phyloP scores from a whole-genome alignment of 2,113 vertebrate genomes.

The mouse (Mus musculus) region GRCm39 chr11:111393501-111394000 shows the following conservation, averaged over 20 bases:
- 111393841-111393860: slow-evolving; percentile 58
- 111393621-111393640: slow-evolving; percentile 39
- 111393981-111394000: slow-evolving; percentile 58
- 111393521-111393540: not conserved
- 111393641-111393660: not conserved
- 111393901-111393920: slow-evolving; percentile 56
- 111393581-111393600: slow-evolving; percentile 4
- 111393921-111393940: slow-evolving; percentile 63
- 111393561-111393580: slow-evolving; percentile 20
- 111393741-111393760: slow-evolving; percentile 7
- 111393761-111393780: not conserved
- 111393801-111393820: not conserved
- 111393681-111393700: not conserved
- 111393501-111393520: not conserved
- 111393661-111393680: slow-evolving; percentile 10
- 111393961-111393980: slow-evolving; percentile 64
- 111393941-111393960: slow-evolving; percentile 61
- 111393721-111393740: not conserved
- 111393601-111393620: slow-evolving; percentile 31
- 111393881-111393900: slow-evolving; percentile 29
- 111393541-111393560: not conserved
- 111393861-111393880: not conserved
- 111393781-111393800: not conserved
- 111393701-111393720: not conserved
- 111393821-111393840: not conserved